phyloP scores from a whole-genome alignment of 37 sponge, comb jelly and placozoan species.

The Haliclona indistincta region DNA sequence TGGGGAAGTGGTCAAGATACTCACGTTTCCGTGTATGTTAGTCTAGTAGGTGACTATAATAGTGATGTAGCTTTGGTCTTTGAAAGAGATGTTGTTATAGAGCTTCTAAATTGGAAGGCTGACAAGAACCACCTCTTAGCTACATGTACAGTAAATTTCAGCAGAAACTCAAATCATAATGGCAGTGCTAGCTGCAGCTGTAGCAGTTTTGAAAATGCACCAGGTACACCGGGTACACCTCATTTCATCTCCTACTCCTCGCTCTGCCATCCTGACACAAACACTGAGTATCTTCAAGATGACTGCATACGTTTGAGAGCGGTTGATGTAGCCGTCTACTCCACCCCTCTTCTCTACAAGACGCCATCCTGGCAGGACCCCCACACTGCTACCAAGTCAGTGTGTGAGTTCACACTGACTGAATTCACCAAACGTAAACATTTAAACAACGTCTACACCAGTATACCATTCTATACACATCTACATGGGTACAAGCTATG shows the following conservation, averaged over 20 bases:
- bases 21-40: not conserved
- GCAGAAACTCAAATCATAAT: not conserved
- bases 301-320: not conserved
- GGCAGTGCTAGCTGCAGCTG: too few species aligned
- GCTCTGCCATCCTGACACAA: too few species aligned
- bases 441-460: too few species aligned
- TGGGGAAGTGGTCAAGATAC: not conserved
- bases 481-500: not conserved
- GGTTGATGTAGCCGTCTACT: not conserved
- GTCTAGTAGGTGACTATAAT: not conserved
- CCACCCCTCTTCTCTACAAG: not conserved
- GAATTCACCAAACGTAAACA: too few species aligned
- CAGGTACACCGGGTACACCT: not conserved
- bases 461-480: constrained; percentile 4
- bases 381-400: too few species aligned
- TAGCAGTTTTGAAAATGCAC: not conserved
- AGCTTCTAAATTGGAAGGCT: constrained; percentile 3
- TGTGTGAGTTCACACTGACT: too few species aligned
- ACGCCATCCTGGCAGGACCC: not conserved
- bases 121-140: not conserved
- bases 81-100: constrained; percentile 1
- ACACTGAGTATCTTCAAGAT: constrained; percentile 13
- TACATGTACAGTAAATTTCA: too few species aligned
- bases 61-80: not conserved
- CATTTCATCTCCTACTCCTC: too few species aligned